Evolutionary conservation across 2,113 vertebrate genomes (phyloP).

Genomic region (Zosterops borbonicus): DNA sequence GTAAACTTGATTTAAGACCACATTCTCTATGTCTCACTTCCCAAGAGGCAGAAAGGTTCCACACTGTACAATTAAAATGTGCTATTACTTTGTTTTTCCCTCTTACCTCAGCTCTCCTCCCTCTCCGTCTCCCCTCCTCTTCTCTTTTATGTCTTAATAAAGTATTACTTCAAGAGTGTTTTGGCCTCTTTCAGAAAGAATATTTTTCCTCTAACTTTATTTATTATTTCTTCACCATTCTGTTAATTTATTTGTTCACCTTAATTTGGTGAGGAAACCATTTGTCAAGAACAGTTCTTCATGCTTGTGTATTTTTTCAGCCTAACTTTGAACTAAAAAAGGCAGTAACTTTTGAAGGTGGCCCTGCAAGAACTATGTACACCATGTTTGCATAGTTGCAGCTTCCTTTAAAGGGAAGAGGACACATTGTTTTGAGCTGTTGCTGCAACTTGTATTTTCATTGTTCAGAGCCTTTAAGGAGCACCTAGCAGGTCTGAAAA

Average conservation of each 20-base stretch:
- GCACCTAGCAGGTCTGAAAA: not conserved
- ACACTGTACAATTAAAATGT: not conserved
- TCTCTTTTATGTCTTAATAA: not conserved
- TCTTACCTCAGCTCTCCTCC: not conserved
- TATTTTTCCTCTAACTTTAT: not conserved
- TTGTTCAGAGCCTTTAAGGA: not conserved
- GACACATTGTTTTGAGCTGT: not conserved
- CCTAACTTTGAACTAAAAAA: not conserved
- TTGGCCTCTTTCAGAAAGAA: not conserved
- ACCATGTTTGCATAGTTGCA: not conserved
- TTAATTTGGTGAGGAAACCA: not conserved
- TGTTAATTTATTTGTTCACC: not conserved
- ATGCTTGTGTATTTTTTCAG: not conserved
- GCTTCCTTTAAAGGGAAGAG: not conserved
- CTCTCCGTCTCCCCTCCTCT: not conserved
- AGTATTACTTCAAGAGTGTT: not conserved
- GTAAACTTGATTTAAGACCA: not conserved
- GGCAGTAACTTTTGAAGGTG: not conserved
- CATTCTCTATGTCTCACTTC: not conserved
- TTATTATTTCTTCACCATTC: not conserved
- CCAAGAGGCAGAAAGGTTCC: not conserved
- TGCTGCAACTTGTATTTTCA: not conserved
- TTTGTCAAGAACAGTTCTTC: not conserved
- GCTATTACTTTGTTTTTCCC: not conserved
- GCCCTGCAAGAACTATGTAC: not conserved